Evolutionary conservation across 2,888 invertebrate species (phyloP), one percentile per base, ranked within the genome.

Genomic region (Boloria selene): DNA sequence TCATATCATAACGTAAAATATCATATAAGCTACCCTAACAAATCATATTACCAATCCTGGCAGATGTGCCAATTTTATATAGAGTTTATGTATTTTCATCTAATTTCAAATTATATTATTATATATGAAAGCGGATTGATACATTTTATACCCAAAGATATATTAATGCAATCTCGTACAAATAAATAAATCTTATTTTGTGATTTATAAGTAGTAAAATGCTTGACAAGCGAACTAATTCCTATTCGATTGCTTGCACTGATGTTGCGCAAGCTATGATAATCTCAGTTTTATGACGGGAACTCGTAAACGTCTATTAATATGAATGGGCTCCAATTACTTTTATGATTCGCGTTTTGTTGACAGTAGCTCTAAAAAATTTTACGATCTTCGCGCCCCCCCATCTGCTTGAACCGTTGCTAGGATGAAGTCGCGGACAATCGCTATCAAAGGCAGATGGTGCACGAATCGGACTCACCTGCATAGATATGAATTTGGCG

Each of bases 241-340:
- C 68, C 65, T 65, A 80, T 80, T 78, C 77, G 80, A 83, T 85
- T 78, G 80, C 75, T 79, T 79, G 78, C 81, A 80, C 77, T 75
- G 79, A 79, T 80, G 80, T 86, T 88, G 81, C 85, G 81, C 84
- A 87, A 90, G 84, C 83, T 88, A 88, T 87, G 89, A 90, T 91
- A 92, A 91, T 92, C 91, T 89, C 89, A 83, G 88, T 90, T 92
- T 92, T 92, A 92, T 90, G 86, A 86, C 77, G 76, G 81, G 84
- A 81, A 79, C 82, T 91, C 90, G 88, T 93, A 92, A 93, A 92
- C 83, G 92, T 92, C 92, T 91, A 91, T 92, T 93, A 92, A 92
- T 92, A 92, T 91, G 92, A 93, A 93, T 93, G 88, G 90, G 85
- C 84, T 85, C 87, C 92, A 93, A 93, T 93, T 93, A 93, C 86